Evolutionary conservation across 2,888 invertebrate species (phyloP).

Genomic region (Pristionchus entomophagus): DNA sequence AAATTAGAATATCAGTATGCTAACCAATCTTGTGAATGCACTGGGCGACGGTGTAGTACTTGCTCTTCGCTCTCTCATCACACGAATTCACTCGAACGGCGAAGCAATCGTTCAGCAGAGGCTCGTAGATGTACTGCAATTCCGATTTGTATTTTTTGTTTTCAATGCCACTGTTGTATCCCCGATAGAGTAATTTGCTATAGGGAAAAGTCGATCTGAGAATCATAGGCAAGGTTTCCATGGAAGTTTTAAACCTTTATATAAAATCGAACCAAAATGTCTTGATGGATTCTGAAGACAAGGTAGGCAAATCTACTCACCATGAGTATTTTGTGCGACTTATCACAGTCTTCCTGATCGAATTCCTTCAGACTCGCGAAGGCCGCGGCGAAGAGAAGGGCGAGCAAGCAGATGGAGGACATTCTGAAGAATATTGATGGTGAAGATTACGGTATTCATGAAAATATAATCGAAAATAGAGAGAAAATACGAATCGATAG

Average conservation of each 20-base stretch:
- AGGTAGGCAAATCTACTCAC: neutral
- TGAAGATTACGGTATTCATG: too few species aligned
- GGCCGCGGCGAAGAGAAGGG: neutral
- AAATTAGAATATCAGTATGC: neutral
- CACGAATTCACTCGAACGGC: slow-evolving; percentile 32
- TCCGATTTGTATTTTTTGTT: neutral
- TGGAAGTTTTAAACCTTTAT: too few species aligned
- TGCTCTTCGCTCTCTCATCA: slow-evolving; percentile 4
- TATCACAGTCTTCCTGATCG: neutral
- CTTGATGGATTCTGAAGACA: too few species aligned
- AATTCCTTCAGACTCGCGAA: neutral
- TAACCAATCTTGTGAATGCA: slow-evolving; percentile 30
- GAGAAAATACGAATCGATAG: neutral
- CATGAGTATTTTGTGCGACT: neutral
- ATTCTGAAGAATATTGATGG: too few species aligned
- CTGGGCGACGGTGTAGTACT: neutral
- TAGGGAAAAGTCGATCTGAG: too few species aligned
- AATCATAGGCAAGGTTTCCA: too few species aligned
- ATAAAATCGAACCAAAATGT: too few species aligned
- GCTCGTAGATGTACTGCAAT: slow-evolving; percentile 41
- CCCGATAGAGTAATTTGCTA: too few species aligned
- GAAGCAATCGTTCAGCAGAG: slow-evolving; percentile 21
- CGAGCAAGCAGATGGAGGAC: neutral
- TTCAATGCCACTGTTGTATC: too few species aligned
- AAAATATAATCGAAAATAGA: too few species aligned